Base-by-base conservation (phyloP, 2,888 invertebrate genomes). In the Brenthis daphne region DNA sequence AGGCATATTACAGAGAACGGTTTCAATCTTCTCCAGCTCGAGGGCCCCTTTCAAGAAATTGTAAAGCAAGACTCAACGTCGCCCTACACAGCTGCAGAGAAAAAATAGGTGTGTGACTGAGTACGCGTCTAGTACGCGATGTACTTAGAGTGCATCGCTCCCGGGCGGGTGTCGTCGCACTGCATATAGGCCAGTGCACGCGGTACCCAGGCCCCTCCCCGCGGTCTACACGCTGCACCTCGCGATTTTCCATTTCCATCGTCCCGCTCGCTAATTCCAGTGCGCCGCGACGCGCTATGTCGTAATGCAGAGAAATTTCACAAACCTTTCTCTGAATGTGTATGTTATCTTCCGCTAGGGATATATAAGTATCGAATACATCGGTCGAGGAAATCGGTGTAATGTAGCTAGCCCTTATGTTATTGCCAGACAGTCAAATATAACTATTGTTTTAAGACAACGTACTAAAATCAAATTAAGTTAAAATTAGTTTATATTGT, bases 121-220 rank as follows among this genome's bases (percentile, higher is more conserved):
- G 90, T 91, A 88, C 91, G 90, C 85, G 89, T 89, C 80, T 84
- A 88, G 89, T 89, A 84, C 88, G 86, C 84, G 82, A 83, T 86
- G 90, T 90, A 88, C 86, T 88, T 82, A 80, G 86, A 92, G 92
- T 92, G 92, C 92, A 92, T 90, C 92, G 92, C 91, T 92, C 92
- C 92, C 92, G 89, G 86, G 86, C 89, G 88, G 83, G 91, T 85
- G 92, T 92, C 92, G 92, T 91, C 92, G 92, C 85, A 92, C 92
- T 90, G 92, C 92, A 92, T 92, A 92, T 92, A 92, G 92, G 92
- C 89, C 92, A 92, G 87, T 92, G 92, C 92, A 92, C 92, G 92
- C 90, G 90, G 89, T 89, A 88, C 85, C 90, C 90, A 86, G 75
- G 74, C 82, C 79, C 70, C 75, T 69, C 74, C 72, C 73, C 73